Conservation (phyloP, 2,113 vertebrate genomes). For the Isichthys henryi region DNA sequence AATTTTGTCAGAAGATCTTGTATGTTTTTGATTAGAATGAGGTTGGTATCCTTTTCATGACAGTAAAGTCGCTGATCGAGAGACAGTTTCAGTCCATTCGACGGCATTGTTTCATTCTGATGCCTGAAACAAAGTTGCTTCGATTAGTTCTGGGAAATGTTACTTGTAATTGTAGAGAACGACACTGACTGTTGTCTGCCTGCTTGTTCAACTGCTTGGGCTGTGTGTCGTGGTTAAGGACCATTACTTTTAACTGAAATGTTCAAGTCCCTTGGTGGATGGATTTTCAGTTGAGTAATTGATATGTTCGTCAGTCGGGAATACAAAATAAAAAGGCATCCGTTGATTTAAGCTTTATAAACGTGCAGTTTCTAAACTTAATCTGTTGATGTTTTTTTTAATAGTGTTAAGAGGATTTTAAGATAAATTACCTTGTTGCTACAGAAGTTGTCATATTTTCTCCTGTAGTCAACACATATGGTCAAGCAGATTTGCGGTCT, state of each 20-base stretch:
- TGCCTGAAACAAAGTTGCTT: neutral
- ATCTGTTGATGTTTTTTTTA: neutral
- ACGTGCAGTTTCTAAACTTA: neutral
- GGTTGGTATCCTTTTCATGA: neutral
- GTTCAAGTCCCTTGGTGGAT: neutral
- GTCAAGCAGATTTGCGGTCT: neutral
- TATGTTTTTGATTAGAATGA: constrained; percentile 17
- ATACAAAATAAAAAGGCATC: neutral
- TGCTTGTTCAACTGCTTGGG: neutral
- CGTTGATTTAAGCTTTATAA: neutral
- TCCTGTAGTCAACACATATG: neutral
- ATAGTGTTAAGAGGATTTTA: neutral
- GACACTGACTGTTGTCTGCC: neutral
- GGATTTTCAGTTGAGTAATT: neutral
- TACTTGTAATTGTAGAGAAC: neutral
- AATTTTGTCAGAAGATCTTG: constrained; percentile 8
- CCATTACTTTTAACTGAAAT: neutral
- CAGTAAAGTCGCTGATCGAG: neutral
- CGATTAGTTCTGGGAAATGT: neutral
- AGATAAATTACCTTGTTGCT: neutral
- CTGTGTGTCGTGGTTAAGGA: neutral
- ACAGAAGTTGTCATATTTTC: neutral
- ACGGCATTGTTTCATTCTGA: neutral
- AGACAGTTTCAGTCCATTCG: neutral
- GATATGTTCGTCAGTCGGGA: neutral